Base-by-base conservation (phyloP, 2,797 vertebrate genomes). In the Acridotheres tristis region DNA sequence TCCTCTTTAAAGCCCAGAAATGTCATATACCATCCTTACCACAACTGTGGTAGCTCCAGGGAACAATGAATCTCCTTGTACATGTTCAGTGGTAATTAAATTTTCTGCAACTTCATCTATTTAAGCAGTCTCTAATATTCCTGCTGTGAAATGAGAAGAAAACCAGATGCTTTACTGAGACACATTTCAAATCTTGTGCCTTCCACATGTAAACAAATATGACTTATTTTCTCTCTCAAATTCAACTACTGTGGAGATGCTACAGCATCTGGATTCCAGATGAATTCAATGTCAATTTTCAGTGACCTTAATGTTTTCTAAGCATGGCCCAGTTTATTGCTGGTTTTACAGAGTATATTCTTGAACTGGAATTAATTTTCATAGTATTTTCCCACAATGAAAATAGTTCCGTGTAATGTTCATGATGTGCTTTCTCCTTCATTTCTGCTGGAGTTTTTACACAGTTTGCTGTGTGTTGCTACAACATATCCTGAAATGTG, bases 81-180 rank as follows among this genome's bases (percentile, higher is more conserved):
- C 89, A 75, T 83, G 85, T 40, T 91, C 53, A 90, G 47, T 51
- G 66, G 83, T 90, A 94, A 93, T 93, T 91, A 89, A 54, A 92
- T 96, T 88, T 94, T 89, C 58, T 88, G 29, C 89, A 86, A 62
- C 13, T 80, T 84, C 66, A 17, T 94, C 83, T 96, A 13, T 90
- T 77, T 93, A 75, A 94, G 83, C 75, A 88, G 83, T 84, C 34
- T 84, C 47, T 86, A 81, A 81, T 84, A 59, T 16, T 94, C 66
- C 77, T 94, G 73, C 79, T 95, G 73, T 84, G 93, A 91, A 94
- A 81, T 78, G 26, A 77, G 65, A 89, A 76, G 40, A 88, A 81
- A 55, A 91, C 53, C 93, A 93, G 95, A 79, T 93, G 73, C 76
- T 86, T 83, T 88, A 62, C 43, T 58, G 66, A 94, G 66, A 51